Conservation (phyloP, 2,113 vertebrate species). For the Manacus vitellinus region DNA sequence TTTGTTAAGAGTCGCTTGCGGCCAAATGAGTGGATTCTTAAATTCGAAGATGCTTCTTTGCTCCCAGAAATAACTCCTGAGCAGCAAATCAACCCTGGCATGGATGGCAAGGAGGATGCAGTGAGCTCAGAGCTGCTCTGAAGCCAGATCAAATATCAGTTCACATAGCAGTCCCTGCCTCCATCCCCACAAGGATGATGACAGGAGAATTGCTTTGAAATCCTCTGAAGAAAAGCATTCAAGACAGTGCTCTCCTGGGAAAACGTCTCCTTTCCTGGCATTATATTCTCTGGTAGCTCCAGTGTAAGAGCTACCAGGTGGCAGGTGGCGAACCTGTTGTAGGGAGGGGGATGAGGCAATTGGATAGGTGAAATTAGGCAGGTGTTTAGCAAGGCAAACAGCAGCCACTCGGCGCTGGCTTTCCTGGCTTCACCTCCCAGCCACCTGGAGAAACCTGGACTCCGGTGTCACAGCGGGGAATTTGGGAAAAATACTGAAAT, state of each 20-base stretch:
- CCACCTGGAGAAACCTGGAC: neutral
- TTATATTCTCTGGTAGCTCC: neutral
- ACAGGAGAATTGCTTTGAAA: constrained; percentile 21
- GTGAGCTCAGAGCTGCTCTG: neutral
- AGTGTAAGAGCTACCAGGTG: neutral
- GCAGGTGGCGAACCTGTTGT: constrained; percentile 1
- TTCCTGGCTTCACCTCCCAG: neutral
- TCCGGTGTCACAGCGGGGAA: rapidly evolving
- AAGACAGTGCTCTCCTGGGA: neutral
- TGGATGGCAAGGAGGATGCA: neutral
- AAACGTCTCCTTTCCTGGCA: neutral
- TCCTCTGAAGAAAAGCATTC: neutral
- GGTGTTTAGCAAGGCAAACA: neutral
- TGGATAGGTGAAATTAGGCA: neutral
- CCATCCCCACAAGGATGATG: neutral
- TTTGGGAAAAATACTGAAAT: neutral
- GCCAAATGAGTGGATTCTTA: neutral
- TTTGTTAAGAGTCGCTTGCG: neutral
- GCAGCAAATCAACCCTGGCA: neutral
- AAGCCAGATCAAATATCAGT: constrained; percentile 49
- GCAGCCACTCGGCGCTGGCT: neutral
- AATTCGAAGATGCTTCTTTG: neutral
- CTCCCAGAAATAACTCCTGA: neutral
- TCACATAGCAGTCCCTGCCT: neutral
- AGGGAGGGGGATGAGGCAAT: neutral